phyloP scores from a whole-genome alignment of 1,140 invertebrate genomes.

The Drosophila nigromelanica region DNA sequence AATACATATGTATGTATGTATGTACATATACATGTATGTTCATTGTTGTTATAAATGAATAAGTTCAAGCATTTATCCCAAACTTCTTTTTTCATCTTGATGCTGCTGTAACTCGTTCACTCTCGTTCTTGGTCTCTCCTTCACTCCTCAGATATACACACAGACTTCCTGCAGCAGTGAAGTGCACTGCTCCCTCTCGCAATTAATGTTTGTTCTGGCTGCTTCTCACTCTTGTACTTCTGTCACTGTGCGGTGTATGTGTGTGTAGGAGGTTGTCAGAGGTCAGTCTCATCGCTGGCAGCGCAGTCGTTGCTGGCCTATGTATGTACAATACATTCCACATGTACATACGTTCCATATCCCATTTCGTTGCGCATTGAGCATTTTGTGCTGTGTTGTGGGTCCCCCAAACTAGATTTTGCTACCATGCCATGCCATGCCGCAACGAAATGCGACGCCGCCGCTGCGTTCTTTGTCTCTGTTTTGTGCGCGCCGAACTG shows the following conservation, averaged over 20 bases:
- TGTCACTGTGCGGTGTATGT: slow-evolving; percentile 24
- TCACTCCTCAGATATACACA: slow-evolving; percentile 20
- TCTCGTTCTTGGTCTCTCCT: slow-evolving; percentile 20
- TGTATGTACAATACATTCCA: slow-evolving; percentile 50
- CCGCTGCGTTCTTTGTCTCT: slow-evolving; percentile 61
- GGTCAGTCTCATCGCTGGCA: slow-evolving; percentile 77
- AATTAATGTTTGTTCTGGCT: slow-evolving; percentile 65
- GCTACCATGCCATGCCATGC: slow-evolving; percentile 40
- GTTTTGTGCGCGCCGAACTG: slow-evolving; percentile 63
- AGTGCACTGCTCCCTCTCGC: slow-evolving; percentile 75
- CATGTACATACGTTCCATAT: slow-evolving; percentile 58
- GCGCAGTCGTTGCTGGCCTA: slow-evolving; percentile 60
- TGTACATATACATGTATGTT: slow-evolving; percentile 3
- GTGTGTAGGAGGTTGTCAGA: slow-evolving; percentile 80
- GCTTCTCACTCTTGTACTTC: slow-evolving; percentile 38
- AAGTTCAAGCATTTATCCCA: slow-evolving; percentile 17
- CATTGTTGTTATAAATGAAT: slow-evolving; percentile 33
- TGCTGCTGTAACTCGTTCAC: slow-evolving; percentile 12
- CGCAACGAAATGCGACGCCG: slow-evolving; percentile 11
- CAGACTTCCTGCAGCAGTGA: slow-evolving; percentile 49
- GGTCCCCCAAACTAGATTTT: slow-evolving; percentile 73
- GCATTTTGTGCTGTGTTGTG: slow-evolving; percentile 55
- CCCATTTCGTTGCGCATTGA: slow-evolving; percentile 61
- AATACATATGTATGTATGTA: not conserved
- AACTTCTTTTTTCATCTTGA: slow-evolving; percentile 27